A percentile compares a stretch with the other conserved stretches of the same genome.
Evolutionary conservation across 2,113 vertebrate genomes (phyloP).

Genomic region (Tringa solitaria): DNA sequence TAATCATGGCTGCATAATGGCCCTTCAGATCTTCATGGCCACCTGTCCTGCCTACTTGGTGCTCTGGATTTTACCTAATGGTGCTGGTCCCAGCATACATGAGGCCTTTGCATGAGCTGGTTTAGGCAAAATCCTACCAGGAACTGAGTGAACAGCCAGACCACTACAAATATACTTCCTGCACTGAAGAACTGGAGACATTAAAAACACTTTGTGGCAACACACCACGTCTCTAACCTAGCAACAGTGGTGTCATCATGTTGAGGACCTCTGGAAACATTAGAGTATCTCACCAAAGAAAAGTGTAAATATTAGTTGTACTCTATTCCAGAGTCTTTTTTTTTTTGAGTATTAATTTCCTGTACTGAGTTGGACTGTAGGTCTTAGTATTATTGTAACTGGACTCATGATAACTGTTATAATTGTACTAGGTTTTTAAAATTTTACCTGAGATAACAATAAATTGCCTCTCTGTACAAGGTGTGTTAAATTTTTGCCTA

Average conservation of each 20-base stretch:
- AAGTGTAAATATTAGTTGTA: neutral
- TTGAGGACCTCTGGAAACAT: neutral
- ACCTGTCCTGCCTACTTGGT: neutral
- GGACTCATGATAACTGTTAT: neutral
- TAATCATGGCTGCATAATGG: neutral
- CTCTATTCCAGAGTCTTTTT: neutral
- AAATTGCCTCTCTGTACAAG: neutral
- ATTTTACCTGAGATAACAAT: neutral
- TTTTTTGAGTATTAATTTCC: neutral
- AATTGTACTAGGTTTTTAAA: neutral
- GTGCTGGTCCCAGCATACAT: neutral
- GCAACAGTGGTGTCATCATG: neutral
- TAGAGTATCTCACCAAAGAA: neutral
- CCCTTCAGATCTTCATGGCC: neutral
- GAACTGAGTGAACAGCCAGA: neutral
- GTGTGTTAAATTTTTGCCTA: neutral
- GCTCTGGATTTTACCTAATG: neutral
- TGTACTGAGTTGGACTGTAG: neutral
- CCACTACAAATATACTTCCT: neutral
- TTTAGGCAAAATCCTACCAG: neutral
- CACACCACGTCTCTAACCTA: neutral
- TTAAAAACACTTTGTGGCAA: neutral
- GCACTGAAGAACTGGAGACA: accelerated
- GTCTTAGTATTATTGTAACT: neutral
- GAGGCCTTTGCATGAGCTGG: neutral